Percentiles rank a stretch among this genome's conserved stretches.
phyloP scores from a whole-genome alignment of 2,797 vertebrate genomes.

The Garrulus glandarius region DNA sequence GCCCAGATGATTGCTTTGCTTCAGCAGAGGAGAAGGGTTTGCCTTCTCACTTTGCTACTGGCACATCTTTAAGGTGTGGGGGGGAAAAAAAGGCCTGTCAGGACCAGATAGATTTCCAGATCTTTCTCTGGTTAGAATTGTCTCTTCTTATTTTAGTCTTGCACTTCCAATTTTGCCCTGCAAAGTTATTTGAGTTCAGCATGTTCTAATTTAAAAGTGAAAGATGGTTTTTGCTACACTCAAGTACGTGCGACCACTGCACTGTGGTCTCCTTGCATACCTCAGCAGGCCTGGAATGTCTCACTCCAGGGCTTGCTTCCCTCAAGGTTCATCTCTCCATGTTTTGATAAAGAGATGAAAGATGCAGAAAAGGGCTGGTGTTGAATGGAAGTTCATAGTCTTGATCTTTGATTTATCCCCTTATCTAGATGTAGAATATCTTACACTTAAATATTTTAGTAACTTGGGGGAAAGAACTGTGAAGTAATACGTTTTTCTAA shows the following conservation, averaged over 20 bases:
- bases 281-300: background rate
- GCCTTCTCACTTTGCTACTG: background rate
- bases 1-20: background rate
- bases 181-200: conserved; percentile 32
- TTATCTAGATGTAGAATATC: conserved; percentile 14
- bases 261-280: background rate
- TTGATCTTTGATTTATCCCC: conserved; percentile 38
- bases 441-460: conserved; percentile 44
- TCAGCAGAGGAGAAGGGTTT: background rate
- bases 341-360: conserved; percentile 37
- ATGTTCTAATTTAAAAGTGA: conserved; percentile 34
- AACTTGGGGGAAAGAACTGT: conserved; percentile 21
- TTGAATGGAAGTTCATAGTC: conserved; percentile 15
- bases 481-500: conserved; percentile 19
- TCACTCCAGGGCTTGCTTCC: background rate
- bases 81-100: background rate
- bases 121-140: conserved; percentile 4
- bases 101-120: background rate
- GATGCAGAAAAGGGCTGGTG: background rate
- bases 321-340: background rate
- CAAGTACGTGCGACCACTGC: background rate
- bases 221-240: background rate
- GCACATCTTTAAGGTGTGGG: background rate
- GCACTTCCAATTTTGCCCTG: conserved; percentile 8
- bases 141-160: conserved; percentile 41